Evolutionary conservation across 2,888 invertebrate species (phyloP).

Genomic region (Napeogenes inachia): DNA sequence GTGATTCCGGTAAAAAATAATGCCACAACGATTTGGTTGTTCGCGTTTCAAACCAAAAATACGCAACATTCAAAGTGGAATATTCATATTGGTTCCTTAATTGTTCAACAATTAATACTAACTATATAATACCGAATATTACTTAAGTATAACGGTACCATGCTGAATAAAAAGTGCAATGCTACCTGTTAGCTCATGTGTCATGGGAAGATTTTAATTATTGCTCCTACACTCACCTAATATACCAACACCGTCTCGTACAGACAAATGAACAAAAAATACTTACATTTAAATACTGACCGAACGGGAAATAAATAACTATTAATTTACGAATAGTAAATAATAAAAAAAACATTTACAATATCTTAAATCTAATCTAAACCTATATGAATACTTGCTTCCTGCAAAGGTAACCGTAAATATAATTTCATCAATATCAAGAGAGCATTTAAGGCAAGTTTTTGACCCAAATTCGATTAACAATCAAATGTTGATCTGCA

Average conservation of each 20-base stretch:
- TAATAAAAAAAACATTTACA: slow-evolving; percentile 53
- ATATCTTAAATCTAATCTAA: slow-evolving; percentile 54
- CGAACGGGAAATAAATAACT: slow-evolving; percentile 73
- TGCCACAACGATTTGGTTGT: slow-evolving; percentile 57
- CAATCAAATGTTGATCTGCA: slow-evolving; percentile 6
- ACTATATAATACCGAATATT: slow-evolving; percentile 24
- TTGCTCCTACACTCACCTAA: slow-evolving; percentile 47
- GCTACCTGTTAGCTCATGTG: slow-evolving; percentile 12
- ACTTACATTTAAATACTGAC: slow-evolving; percentile 77
- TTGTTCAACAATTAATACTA: slow-evolving; percentile 10
- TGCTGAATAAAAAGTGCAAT: slow-evolving; percentile 20
- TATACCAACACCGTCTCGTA: slow-evolving; percentile 29
- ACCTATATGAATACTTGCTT: slow-evolving; percentile 74
- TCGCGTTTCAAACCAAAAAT: too few relatives aligned
- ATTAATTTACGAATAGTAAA: slow-evolving; percentile 54
- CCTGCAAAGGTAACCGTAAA: slow-evolving; percentile 75
- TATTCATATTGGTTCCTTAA: slow-evolving; percentile 30
- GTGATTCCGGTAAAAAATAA: slow-evolving; percentile 59
- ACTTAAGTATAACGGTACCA: slow-evolving; percentile 25
- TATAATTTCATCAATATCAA: slow-evolving; percentile 69
- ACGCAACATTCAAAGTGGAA: slow-evolving; percentile 45
- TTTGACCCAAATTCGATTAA: slow-evolving; percentile 17
- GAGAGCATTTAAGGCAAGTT: slow-evolving; percentile 76
- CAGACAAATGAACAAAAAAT: slow-evolving; percentile 53
- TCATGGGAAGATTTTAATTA: slow-evolving; percentile 32